These are phyloP conservation scores for Pangasius macronema DNA, from an alignment of 2,797 vertebrate genomes.

Conservation along the genomic window DNA sequence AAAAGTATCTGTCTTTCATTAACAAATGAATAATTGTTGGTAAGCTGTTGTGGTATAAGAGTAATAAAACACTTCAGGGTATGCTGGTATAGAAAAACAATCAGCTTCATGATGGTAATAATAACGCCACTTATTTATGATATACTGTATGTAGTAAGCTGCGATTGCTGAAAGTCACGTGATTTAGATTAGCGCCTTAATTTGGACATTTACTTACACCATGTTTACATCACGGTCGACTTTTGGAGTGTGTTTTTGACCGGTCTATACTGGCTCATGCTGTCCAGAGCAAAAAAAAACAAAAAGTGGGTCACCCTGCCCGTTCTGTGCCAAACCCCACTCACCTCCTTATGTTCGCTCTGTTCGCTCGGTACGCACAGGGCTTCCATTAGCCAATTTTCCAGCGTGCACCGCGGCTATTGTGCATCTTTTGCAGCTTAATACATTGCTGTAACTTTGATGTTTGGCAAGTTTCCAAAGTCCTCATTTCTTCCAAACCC, in stretches of 20 bases:
- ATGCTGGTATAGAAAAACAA: neutral
- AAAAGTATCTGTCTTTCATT: neutral
- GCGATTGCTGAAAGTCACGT: neutral
- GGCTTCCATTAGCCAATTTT: constrained; percentile 51
- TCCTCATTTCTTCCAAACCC: constrained; percentile 46
- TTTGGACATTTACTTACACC: neutral
- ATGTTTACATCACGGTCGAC: neutral
- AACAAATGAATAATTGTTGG: neutral
- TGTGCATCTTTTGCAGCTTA: constrained; percentile 38
- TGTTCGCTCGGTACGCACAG: constrained; percentile 35
- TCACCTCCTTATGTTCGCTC: constrained; percentile 50
- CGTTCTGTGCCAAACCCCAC: constrained; percentile 48
- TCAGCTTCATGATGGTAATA: neutral
- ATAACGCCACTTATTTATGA: neutral
- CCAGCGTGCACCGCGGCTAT: constrained; percentile 32
- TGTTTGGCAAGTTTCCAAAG: constrained; percentile 46
- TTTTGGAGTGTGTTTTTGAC: neutral
- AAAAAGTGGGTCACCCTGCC: constrained; percentile 44
- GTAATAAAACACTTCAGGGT: neutral
- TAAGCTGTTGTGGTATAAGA: neutral
- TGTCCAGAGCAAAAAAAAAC: constrained; percentile 24
- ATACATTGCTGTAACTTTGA: constrained; percentile 42
- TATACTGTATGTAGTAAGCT: no score
- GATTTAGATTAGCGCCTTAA: neutral
- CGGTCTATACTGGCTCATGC: constrained; percentile 1